Percentiles rank a stretch among this genome's conserved stretches.
Conservation (phyloP, 2,113 vertebrate species). For the Neolamprologus sp. region DNA sequence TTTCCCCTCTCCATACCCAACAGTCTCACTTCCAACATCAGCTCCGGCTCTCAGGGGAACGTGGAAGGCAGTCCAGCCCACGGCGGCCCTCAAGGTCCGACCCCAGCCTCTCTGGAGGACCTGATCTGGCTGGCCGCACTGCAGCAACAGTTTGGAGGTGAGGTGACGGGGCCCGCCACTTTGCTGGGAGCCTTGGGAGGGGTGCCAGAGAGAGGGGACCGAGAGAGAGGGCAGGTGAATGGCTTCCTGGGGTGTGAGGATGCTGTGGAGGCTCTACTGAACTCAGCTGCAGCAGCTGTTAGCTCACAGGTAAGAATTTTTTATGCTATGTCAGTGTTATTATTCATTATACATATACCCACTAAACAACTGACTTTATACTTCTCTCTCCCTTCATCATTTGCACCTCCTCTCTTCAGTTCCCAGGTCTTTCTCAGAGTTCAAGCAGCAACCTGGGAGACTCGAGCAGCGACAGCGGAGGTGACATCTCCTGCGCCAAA, state of each 20-base stretch:
- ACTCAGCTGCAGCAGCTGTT: conserved; percentile 82
- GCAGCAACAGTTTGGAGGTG: conserved; percentile 91
- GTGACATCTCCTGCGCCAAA: conserved; percentile 75
- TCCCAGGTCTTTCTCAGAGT: conserved; percentile 76
- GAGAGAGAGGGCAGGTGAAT: conserved; percentile 79
- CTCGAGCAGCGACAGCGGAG: conserved; percentile 78
- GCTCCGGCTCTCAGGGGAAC: conserved; percentile 74
- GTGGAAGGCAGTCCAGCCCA: conserved; percentile 72
- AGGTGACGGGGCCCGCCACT: conserved; percentile 72
- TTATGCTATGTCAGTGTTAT: background rate
- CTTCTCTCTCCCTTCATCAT: background rate
- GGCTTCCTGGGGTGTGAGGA: conserved; percentile 92
- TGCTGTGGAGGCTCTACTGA: conserved; percentile 89
- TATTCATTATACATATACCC: background rate
- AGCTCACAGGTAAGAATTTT: conserved; percentile 79
- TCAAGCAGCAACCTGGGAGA: conserved; percentile 69
- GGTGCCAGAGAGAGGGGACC: conserved; percentile 59
- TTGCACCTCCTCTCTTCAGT: conserved; percentile 62
- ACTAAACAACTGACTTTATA: background rate
- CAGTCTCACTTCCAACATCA: conserved; percentile 64
- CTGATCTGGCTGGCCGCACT: conserved; percentile 95
- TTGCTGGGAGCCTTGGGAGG: conserved; percentile 67
- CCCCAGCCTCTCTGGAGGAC: conserved; percentile 85
- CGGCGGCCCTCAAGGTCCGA: conserved; percentile 73
- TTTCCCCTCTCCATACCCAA: conserved; percentile 70